Evolutionary conservation across 2,797 vertebrate genomes (phyloP).

Genomic region (Macroramphosus scolopax): DNA sequence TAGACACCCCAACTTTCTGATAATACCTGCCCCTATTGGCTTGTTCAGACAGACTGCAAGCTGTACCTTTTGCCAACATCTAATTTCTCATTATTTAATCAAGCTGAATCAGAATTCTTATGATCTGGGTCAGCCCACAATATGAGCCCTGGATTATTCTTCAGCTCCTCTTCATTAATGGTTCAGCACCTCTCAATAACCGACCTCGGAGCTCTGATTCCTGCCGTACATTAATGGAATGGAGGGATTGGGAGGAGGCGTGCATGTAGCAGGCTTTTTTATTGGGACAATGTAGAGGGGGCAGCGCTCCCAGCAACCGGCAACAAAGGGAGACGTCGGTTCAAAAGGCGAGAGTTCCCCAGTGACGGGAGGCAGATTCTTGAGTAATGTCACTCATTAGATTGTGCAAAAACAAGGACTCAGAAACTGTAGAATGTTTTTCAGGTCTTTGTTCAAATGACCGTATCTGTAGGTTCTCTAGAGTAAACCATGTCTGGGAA

Average conservation of each 20-base stretch:
- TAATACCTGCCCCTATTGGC: neutral
- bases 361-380: slow-evolving; percentile 5
- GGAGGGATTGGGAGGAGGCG: neutral
- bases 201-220: slow-evolving; percentile 11
- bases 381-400: too few species aligned
- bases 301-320: slow-evolving; percentile 25
- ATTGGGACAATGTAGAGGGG: slow-evolving; percentile 6
- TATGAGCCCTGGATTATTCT: slow-evolving; percentile 19
- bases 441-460: too few species aligned
- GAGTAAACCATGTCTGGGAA: too few species aligned
- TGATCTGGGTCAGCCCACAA: slow-evolving; percentile 24
- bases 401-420: too few species aligned
- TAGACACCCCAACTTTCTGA: too few species aligned
- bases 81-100: slow-evolving; percentile 33
- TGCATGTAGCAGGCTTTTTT: too few species aligned
- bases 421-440: too few species aligned
- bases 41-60: too few species aligned
- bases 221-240: slow-evolving; percentile 20
- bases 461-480: too few species aligned
- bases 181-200: slow-evolving; percentile 23
- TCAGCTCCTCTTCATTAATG: slow-evolving; percentile 28
- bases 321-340: slow-evolving; percentile 14
- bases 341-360: slow-evolving; percentile 31
- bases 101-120: slow-evolving; percentile 33
- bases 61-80: slow-evolving; percentile 8